Evolutionary conservation across 2,797 vertebrate genomes (phyloP).

Genomic region (Acanthis flammea): DNA sequence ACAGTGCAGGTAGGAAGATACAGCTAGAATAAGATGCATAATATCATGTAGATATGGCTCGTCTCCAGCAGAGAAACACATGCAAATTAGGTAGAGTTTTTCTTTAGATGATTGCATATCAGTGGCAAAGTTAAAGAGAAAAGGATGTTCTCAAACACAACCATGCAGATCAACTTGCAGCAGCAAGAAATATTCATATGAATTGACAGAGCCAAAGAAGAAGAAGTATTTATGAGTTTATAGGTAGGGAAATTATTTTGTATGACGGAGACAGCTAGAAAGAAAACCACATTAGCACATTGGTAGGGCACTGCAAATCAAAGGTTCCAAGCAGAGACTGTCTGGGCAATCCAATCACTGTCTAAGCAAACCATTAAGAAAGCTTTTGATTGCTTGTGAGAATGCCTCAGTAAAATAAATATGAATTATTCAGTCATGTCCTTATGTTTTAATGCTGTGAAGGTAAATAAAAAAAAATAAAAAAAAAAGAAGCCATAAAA

Average conservation of each 20-base stretch:
- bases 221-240: not conserved
- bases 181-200: not conserved
- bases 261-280: not conserved
- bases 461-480: no score
- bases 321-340: not conserved
- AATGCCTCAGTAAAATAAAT: not conserved
- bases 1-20: not conserved
- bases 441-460: not conserved
- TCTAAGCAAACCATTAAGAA: slow-evolving; percentile 17
- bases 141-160: not conserved
- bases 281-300: not conserved
- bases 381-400: not conserved
- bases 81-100: not conserved
- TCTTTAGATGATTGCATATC: not conserved
- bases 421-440: slow-evolving; percentile 36
- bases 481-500: not conserved
- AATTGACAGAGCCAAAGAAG: not conserved
- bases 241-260: not conserved
- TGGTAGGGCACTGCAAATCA: not conserved
- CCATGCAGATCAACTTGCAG: not conserved
- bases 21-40: not conserved
- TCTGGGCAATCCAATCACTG: not conserved
- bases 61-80: not conserved
- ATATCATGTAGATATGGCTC: not conserved
- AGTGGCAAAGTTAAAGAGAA: not conserved